A percentile compares a stretch with the other conserved stretches of the same genome.
Evolutionary conservation across 2,888 invertebrate species (phyloP).

Genomic region (Lottia scabra): DNA sequence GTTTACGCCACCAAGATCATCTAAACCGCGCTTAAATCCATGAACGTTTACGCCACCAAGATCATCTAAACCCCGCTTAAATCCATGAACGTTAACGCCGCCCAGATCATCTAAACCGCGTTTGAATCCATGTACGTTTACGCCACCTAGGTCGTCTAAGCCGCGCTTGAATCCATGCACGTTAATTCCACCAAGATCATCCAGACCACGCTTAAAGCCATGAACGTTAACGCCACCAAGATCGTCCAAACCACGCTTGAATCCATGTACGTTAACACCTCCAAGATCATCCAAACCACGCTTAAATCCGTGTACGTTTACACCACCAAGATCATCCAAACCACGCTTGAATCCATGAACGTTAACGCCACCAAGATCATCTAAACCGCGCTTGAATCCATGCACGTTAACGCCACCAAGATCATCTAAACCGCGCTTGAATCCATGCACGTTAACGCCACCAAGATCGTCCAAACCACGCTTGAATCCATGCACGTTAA

Average conservation of each 20-base stretch:
- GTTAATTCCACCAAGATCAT: not conserved
- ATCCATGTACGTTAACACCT: not conserved
- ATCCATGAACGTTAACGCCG: not conserved
- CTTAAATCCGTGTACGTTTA: not conserved
- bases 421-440: conserved; percentile 4
- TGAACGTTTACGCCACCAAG: not conserved
- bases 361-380: not conserved
- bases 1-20: not conserved
- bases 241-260: not conserved
- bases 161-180: not conserved
- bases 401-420: not conserved
- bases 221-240: not conserved
- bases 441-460: not conserved
- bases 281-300: not conserved
- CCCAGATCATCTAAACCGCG: not conserved
- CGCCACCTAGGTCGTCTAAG: not conserved
- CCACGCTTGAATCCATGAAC: not conserved
- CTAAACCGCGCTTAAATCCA: not conserved
- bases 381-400: not conserved
- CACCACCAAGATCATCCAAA: not conserved
- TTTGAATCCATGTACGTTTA: not conserved
- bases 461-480: not conserved
- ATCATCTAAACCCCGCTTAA: not conserved
- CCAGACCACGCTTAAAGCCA: not conserved
- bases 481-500: not conserved